Evolutionary conservation across 2,797 vertebrate genomes (phyloP).

Genomic region (Huso huso): DNA sequence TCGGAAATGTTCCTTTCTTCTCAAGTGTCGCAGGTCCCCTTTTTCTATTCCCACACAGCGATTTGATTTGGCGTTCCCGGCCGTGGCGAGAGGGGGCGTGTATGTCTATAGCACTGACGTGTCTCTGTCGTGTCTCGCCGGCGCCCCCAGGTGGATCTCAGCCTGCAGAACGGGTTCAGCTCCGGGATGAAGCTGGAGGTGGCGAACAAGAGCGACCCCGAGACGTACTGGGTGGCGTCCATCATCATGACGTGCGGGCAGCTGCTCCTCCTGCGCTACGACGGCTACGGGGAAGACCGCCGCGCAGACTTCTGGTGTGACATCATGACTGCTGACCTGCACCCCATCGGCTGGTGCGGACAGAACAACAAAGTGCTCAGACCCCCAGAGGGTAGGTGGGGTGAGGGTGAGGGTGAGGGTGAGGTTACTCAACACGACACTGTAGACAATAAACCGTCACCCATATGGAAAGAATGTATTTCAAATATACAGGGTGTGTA

Average conservation of each 20-base stretch:
- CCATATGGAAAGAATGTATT: no score
- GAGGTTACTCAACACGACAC: not conserved
- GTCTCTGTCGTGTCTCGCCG: not conserved
- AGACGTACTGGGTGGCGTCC: conserved; percentile 82
- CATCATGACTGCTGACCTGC: conserved; percentile 84
- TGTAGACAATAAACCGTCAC: no score
- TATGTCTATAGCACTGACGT: no score
- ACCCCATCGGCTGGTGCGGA: conserved; percentile 87
- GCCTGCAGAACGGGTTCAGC: conserved; percentile 83
- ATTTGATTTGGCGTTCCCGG: no score
- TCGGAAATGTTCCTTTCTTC: no score
- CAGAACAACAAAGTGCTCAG: conserved; percentile 81
- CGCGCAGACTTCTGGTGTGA: conserved; percentile 96
- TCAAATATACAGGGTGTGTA: no score
- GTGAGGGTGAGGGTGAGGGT: conserved; percentile 1
- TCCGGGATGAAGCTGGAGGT: conserved; percentile 97
- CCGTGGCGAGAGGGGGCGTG: no score
- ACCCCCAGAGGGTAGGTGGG: conserved; percentile 79
- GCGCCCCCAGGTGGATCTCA: conserved; percentile 81
- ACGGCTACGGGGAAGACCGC: conserved; percentile 86
- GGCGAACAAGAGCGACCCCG: conserved; percentile 69
- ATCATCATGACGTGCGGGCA: conserved; percentile 94
- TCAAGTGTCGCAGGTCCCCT: no score
- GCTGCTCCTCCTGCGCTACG: conserved; percentile 86
- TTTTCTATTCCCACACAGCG: no score